Evolutionary conservation across 1,140 invertebrate genomes (phyloP).

Genomic region (Tetramorium simillimum): DNA sequence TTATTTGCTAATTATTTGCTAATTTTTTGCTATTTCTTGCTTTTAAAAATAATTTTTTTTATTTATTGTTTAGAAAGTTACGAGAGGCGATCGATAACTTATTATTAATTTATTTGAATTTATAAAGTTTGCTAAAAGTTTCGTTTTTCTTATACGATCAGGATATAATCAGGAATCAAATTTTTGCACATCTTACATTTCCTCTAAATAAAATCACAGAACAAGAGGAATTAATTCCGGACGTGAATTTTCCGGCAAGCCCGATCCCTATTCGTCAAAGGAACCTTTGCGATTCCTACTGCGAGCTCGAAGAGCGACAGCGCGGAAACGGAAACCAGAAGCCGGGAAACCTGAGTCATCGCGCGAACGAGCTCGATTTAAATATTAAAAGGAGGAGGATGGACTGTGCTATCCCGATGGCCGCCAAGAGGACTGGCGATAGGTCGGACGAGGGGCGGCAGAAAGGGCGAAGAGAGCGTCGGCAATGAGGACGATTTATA

Average conservation of each 20-base stretch:
- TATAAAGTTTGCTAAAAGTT: background rate
- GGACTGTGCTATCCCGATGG: slow-evolving; percentile 15
- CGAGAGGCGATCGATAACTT: too few relatives aligned
- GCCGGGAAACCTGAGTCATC: slow-evolving; percentile 42
- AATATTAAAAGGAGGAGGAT: slow-evolving; percentile 48
- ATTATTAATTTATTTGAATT: background rate
- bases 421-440: slow-evolving; percentile 26
- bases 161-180: background rate
- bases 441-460: background rate
- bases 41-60: too few relatives aligned
- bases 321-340: slow-evolving; percentile 44
- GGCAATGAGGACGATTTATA: slow-evolving; percentile 58
- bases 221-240: background rate
- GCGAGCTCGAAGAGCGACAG: slow-evolving; percentile 6
- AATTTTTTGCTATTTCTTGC: too few relatives aligned
- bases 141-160: background rate
- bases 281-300: background rate
- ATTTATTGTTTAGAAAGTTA: too few relatives aligned
- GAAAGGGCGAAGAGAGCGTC: slow-evolving; percentile 17
- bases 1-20: too few relatives aligned
- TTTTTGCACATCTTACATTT: background rate
- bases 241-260: background rate
- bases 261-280: background rate
- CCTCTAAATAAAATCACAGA: background rate
- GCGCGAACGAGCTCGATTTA: slow-evolving; percentile 54